Base-by-base conservation (phyloP, 2,797 vertebrate genomes). In the Leptodactylus fallax region DNA sequence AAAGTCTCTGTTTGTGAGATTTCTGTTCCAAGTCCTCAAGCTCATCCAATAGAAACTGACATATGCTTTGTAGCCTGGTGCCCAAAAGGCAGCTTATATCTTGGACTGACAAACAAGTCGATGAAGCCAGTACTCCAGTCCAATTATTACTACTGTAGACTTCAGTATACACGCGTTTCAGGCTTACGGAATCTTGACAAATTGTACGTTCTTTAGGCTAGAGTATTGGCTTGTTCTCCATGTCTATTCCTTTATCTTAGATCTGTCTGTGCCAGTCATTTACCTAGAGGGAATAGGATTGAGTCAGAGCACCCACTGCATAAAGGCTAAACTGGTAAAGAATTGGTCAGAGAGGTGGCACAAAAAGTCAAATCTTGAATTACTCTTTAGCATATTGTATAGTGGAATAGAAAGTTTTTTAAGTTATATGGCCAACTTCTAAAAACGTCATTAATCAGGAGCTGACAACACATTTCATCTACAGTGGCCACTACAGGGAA, bases 61-160 rank as follows among this genome's bases (percentile, higher is more conserved):
- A 36, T 14, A 69, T 2, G 67, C 67, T 69, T 69, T 36, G 67
- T 36, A 36, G 27, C 27, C 25, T 67, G 25, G 12, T 69, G 67
- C 67, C 67, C 67, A 69, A 25, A 69, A 69, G 67, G 14, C 25
- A 69, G 67, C 67, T 69, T 36, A 69, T 36, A 69, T 69, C 25
- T 25, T 36, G 14, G 67, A 36, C 67, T 69, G 67, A 69, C 67
- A 69, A 69, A 69, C 27, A 36, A 69, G 25, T 2, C 11, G 2
- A 16, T 16, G 67, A 17, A 36, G 67, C 67, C 67, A 69, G 27
- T 36, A 14, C 67, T 6, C 12, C 25, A 7, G 6, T 36, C 67
- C 67, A 69, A 69, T 69, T 69, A 27, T 36, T 36, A 69, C 67
- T 12, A 65, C n/a, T 63, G 56, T 61, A n/a, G 60, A 65, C 65